A percentile compares a stretch with the other conserved stretches of the same genome.
Evolutionary conservation across 1,140 invertebrate species (phyloP).

Genomic region (Hycleus cichorii): DNA sequence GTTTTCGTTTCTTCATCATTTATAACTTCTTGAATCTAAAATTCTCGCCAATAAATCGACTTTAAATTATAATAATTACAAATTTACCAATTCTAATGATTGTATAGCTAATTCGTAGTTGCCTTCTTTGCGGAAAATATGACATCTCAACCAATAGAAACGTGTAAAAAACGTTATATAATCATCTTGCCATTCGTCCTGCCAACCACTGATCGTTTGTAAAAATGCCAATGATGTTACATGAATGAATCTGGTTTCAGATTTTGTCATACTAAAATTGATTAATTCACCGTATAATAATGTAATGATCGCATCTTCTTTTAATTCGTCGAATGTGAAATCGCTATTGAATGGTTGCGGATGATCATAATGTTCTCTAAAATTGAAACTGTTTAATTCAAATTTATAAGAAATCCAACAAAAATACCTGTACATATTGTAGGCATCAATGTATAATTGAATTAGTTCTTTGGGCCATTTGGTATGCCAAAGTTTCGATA

Average conservation of each 20-base stretch:
- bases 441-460: constrained; percentile 53
- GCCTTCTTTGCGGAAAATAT: constrained; percentile 46
- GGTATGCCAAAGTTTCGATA: constrained; percentile 52
- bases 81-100: constrained; percentile 42
- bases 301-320: constrained; percentile 52
- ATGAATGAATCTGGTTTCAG: constrained; percentile 2
- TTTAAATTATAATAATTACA: neutral
- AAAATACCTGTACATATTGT: constrained; percentile 45
- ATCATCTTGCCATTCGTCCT: constrained; percentile 40
- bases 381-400: constrained; percentile 17
- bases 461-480: constrained; percentile 57
- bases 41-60: neutral
- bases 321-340: constrained; percentile 45
- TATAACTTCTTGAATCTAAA: constrained; percentile 41
- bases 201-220: constrained; percentile 38
- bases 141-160: constrained; percentile 48
- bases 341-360: constrained; percentile 45
- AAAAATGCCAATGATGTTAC: constrained; percentile 27
- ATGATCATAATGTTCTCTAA: constrained; percentile 47
- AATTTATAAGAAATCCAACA: constrained; percentile 8
- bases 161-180: constrained; percentile 42
- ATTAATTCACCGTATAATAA: constrained; percentile 56
- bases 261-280: constrained; percentile 12
- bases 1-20: constrained; percentile 34
- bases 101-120: constrained; percentile 45